Percentiles rank a stretch among this genome's conserved stretches.
Conservation (phyloP, 2,797 vertebrate genomes). For the Mormyrops boulengeri region DNA sequence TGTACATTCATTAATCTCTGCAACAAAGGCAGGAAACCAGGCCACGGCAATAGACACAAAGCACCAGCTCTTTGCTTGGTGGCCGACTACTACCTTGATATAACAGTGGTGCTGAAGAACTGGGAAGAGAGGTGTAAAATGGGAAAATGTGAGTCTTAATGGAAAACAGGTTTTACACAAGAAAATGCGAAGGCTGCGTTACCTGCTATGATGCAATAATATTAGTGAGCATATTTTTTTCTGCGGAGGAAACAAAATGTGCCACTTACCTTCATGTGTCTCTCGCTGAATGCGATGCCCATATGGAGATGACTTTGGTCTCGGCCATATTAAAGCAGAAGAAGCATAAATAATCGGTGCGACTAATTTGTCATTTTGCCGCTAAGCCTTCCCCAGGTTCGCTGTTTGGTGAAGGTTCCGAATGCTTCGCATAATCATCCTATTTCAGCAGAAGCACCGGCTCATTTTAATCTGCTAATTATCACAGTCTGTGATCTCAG, state of each 20-base stretch:
- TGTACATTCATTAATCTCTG: neutral
- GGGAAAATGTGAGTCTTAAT: neutral
- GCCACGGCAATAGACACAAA: neutral
- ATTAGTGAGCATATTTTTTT: neutral
- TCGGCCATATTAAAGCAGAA: neutral
- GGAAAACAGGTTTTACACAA: neutral
- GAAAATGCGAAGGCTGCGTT: neutral
- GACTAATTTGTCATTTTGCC: neutral
- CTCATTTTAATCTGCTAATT: conserved; percentile 14
- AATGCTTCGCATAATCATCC: neutral
- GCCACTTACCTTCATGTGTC: too few relatives aligned
- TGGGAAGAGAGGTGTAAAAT: neutral
- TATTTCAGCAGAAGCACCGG: neutral
- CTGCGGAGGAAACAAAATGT: neutral
- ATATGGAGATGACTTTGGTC: neutral
- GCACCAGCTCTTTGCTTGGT: neutral
- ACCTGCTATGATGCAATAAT: neutral
- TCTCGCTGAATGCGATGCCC: neutral
- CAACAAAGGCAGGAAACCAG: neutral
- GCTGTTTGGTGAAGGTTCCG: neutral
- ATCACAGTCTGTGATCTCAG: neutral
- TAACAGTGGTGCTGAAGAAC: neutral
- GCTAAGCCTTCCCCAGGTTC: neutral
- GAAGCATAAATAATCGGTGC: neutral
- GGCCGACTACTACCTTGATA: neutral